These are phyloP conservation scores for Omphaloscelis lunosa DNA, from an alignment of 2,888 invertebrate genomes.

Conservation along the genomic window DNA sequence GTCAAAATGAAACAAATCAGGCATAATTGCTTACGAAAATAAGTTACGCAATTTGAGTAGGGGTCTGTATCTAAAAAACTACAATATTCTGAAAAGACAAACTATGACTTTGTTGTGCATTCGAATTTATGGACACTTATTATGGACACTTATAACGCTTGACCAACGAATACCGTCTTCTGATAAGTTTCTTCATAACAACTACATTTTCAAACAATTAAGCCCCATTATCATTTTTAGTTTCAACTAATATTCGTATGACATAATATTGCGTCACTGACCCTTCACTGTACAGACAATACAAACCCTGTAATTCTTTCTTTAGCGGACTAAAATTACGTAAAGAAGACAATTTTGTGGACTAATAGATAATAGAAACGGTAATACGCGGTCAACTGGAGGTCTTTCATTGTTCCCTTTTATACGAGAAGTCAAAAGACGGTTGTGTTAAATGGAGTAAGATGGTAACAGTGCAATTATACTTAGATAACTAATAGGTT, in stretches of 20 bases:
- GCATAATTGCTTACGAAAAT: no score
- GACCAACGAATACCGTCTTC: no score
- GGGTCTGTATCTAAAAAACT: background rate
- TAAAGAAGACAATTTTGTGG: slow-evolving; percentile 29
- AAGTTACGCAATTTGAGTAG: no score
- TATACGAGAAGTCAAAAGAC: background rate
- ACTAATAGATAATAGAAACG: slow-evolving; percentile 28
- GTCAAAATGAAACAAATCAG: no score
- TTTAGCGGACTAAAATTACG: slow-evolving; percentile 30
- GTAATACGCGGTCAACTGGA: slow-evolving; percentile 23
- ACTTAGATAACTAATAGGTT: background rate
- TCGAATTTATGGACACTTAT: background rate
- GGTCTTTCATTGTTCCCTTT: slow-evolving; percentile 28
- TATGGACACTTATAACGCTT: no score
- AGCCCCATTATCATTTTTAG: slow-evolving; percentile 9
- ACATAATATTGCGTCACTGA: slow-evolving; percentile 52
- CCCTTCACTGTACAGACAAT: slow-evolving; percentile 23
- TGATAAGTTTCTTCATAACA: slow-evolving; percentile 8
- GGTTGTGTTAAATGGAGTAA: background rate
- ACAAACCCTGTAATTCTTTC: slow-evolving; percentile 23
- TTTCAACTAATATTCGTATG: slow-evolving; percentile 25
- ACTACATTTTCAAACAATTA: no score
- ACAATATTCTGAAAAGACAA: background rate
- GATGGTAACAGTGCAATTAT: background rate
- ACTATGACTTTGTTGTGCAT: no score